A percentile compares a stretch with the other conserved stretches of the same genome.
phyloP scores from a whole-genome alignment of 2,113 vertebrate species.

The Pseudonaja textilis region DNA sequence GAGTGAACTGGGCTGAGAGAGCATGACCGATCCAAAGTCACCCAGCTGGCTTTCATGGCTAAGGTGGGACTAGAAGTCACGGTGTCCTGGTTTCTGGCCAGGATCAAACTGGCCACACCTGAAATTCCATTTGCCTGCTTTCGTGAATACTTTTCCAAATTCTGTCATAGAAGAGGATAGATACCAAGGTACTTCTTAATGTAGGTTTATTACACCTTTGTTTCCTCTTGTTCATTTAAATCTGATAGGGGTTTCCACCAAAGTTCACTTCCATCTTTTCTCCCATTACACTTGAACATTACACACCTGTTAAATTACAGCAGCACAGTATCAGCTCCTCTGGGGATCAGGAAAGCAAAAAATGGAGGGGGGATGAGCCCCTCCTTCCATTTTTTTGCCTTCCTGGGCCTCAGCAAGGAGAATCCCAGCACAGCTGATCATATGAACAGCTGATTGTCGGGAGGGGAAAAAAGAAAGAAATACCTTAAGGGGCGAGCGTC shows the following conservation, averaged over 20 bases:
- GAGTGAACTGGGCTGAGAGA: neutral
- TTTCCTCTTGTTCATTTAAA: neutral
- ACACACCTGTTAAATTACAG: neutral
- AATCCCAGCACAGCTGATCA: no score
- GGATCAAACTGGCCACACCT: neutral
- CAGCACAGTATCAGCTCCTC: neutral
- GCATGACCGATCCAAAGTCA: neutral
- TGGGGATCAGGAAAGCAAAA: no score
- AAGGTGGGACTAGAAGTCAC: neutral
- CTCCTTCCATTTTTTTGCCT: no score
- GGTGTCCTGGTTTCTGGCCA: neutral
- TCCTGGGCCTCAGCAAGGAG: no score
- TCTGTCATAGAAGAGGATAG: neutral
- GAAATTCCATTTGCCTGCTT: neutral
- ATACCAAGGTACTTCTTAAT: neutral
- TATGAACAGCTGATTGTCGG: no score
- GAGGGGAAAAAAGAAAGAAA: no score
- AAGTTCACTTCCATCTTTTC: neutral
- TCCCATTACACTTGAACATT: neutral
- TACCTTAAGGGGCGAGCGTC: no score
- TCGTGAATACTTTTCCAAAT: neutral
- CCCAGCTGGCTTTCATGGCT: neutral
- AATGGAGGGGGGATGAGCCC: no score
- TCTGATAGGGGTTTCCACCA: neutral
- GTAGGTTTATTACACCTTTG: neutral